These are phyloP conservation scores for Sialia sialis DNA, from an alignment of 2,113 vertebrate species.

Conservation along the genomic window DNA sequence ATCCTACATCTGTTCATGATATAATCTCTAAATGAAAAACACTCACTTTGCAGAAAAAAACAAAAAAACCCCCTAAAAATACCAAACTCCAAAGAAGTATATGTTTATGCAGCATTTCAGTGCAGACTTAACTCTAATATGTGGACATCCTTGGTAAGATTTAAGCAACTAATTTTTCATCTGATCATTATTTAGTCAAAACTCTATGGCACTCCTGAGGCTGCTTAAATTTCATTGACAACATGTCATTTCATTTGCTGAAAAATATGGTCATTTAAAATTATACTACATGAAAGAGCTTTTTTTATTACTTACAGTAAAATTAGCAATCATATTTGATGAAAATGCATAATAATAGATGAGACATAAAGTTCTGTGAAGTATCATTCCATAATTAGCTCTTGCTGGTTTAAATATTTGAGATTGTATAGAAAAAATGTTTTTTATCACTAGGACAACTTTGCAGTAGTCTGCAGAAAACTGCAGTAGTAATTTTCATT, in stretches of 20 bases:
- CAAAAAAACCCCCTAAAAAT: not conserved
- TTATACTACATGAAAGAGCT: conserved; percentile 6
- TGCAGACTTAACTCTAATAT: conserved; percentile 61
- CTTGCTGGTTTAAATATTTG: conserved; percentile 42
- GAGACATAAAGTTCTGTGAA: conserved; percentile 2
- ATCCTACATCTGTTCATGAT: conserved; percentile 81
- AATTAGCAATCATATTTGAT: conserved; percentile 36
- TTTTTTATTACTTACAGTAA: conserved; percentile 42
- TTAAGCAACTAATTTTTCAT: conserved; percentile 70
- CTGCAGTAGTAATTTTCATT: not conserved
- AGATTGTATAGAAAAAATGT: not conserved
- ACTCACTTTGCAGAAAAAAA: conserved; percentile 34
- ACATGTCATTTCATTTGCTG: conserved; percentile 64
- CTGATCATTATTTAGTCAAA: conserved; percentile 72
- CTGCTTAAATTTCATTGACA: conserved; percentile 72
- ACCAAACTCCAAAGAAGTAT: conserved; percentile 9
- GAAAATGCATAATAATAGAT: conserved; percentile 8
- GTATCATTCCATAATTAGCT: not conserved
- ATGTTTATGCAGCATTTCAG: conserved; percentile 65
- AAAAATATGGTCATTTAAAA: conserved; percentile 60
- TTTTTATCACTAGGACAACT: conserved; percentile 34
- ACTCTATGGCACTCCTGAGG: conserved; percentile 64
- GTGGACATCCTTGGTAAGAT: conserved; percentile 70
- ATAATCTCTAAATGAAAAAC: conserved; percentile 80
- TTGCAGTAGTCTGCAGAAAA: not conserved